Evolutionary conservation across 2,797 vertebrate genomes (phyloP).

Genomic region (Phaenicophaeus curvirostris): DNA sequence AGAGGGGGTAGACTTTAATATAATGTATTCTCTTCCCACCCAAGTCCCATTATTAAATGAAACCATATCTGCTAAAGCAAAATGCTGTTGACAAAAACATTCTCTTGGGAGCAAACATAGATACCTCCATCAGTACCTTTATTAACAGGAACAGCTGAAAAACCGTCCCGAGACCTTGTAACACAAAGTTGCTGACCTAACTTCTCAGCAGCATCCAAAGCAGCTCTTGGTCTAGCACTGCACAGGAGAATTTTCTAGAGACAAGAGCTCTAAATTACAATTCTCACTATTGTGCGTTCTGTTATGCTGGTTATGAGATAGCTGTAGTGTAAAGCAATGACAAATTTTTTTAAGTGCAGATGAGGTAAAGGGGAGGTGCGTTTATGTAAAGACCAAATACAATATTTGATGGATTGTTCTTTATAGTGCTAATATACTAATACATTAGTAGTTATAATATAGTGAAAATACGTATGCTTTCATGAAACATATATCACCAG

Average conservation of each 20-base stretch:
- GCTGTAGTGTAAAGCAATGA: neutral
- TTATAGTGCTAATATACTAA: neutral
- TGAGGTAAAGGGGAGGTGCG: neutral
- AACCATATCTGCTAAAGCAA: neutral
- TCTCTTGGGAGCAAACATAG: neutral
- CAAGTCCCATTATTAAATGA: neutral
- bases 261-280: neutral
- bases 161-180: neutral
- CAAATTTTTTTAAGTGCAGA: neutral
- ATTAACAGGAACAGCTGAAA: neutral
- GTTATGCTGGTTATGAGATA: neutral
- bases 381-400: neutral
- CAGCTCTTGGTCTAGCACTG: neutral
- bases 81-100: neutral
- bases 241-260: neutral
- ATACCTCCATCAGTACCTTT: fast-evolving
- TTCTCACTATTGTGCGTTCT: neutral
- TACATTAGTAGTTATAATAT: neutral
- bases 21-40: neutral
- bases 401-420: neutral
- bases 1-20: neutral
- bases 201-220: neutral
- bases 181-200: neutral
- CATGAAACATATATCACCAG: neutral
- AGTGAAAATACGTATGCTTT: neutral